Base-by-base conservation (phyloP, 2,888 invertebrate species). In the Cloeon dipterum region DNA sequence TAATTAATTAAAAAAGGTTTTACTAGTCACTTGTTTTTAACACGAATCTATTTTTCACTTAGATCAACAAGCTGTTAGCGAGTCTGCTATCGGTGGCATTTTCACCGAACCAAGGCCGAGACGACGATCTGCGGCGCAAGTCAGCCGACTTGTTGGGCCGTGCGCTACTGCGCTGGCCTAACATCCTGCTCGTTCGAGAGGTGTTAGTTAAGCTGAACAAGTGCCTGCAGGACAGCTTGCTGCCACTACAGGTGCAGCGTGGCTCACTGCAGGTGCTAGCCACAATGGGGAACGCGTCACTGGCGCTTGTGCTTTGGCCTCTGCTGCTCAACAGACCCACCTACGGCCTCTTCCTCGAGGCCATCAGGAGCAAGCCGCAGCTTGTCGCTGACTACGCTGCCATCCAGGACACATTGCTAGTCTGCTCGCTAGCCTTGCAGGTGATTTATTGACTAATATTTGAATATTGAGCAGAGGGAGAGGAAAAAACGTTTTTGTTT, bases 281-380 rank as follows among this genome's bases (percentile, higher is more conserved):
- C 19, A 33, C 34, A 2, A 23, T 43, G 20, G 41, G 41, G 1
- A 26, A 32, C 16, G 41, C 38, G 19, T 40, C 43, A 5, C 39
- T 43, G 8, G 41, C 41, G 11, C 38, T 36, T 19, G 41, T 41
- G 23, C 14, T 43, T 18, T 43, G 43, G 43, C 43, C 43, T 18
- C 40, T 40, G 13, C 40, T 41, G 4, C 21, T 29, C 7, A n/a
- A n/a, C 8, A n/a, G 13, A 29, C 13, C 13, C 5, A 29, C n/a
- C 8, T 29, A 29, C 32, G 13, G 34, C 39, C 20, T 40, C 41
- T 23, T 34, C 33, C 23, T 18, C n/a, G 13, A 38, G 34, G 19
- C 34, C 23, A 25, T 32, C 32, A 25, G 23, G 16, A 26, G 20
- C 7, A 16, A 14, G 16, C 7, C 38, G 18, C 34, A 38, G 20